Percentiles rank a stretch among this genome's conserved stretches.
Evolutionary conservation across 2,113 vertebrate genomes (phyloP).

Genomic region (Acinonyx jubatus): DNA sequence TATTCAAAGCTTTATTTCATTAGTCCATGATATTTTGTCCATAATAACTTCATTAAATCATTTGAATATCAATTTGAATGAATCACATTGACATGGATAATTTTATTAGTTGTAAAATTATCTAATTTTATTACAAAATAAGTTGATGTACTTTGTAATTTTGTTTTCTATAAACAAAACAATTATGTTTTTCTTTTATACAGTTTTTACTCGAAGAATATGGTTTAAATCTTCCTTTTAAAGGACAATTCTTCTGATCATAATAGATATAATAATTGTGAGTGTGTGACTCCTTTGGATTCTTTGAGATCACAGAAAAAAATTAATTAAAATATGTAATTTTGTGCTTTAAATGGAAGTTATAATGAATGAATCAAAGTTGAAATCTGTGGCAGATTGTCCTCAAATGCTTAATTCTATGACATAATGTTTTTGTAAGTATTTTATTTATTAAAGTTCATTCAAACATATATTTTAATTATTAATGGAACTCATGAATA

Average conservation of each 20-base stretch:
- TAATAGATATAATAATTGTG: not conserved
- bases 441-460: not conserved
- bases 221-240: not conserved
- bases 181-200: not conserved
- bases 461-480: not conserved
- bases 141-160: not conserved
- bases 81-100: not conserved
- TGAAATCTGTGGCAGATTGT: not conserved
- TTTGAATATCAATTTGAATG: slow-evolving; percentile 12
- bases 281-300: not conserved
- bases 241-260: not conserved
- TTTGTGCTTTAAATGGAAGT: not conserved
- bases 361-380: not conserved
- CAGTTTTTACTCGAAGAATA: not conserved
- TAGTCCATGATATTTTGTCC: not conserved
- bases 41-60: slow-evolving; percentile 42
- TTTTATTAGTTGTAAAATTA: not conserved
- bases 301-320: not conserved
- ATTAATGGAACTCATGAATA: not conserved
- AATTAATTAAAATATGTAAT: not conserved
- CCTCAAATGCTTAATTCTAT: not conserved
- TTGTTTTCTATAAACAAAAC: not conserved
- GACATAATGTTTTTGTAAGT: not conserved
- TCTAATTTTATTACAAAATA: not conserved
- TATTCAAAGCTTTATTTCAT: slow-evolving; percentile 29